Base-by-base conservation (phyloP, 1,140 invertebrate species). In the Bombus consobrinus region DNA sequence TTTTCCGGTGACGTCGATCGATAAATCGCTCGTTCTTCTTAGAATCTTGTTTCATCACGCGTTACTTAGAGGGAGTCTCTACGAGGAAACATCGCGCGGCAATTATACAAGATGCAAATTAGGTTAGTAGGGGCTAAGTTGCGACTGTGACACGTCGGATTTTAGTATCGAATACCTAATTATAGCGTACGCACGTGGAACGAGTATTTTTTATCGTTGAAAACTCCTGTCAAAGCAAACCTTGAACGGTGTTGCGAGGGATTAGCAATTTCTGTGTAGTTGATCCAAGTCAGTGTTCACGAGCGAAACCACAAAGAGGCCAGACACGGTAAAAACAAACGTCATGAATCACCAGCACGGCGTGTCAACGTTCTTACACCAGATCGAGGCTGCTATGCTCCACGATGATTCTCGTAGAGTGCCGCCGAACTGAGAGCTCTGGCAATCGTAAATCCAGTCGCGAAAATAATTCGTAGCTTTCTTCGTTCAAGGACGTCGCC, bases 301-400 rank as follows among this genome's bases (percentile, higher is more conserved):
- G 62, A 34, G 18, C 47, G 37, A 28, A 78, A 41, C 18, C 37
- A 68, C 73, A 68, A 68, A 37, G 43, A 77, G 32, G 59, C 10
- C 59, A 41, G 82, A 78, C 62, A 25, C 47, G n/a, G 69, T 53
- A 77, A 83, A 66, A 83, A 39, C 47, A 64, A 28, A 9, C 10
- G 18, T n/a, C 53, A 12, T 83, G 81, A 83, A 37, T 83, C 82
- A 81, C 37, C 43, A 4, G 13, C 59, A 34, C 37, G 15, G 12
- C 13, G 64, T 83, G 82, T 78, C 74, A 83, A 83, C 64, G 82
- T 77, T 64, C 74, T 78, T 47, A 32, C 57, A 34, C 39, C 59
- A 22, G 43, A 34, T 18, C 37, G 15, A 59, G 28, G 3, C 37
- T 53, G 12, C 59, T 22, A 0, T 28, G 10, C 18, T 0, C 28